Conservation (phyloP, 2,113 vertebrate genomes). For the Electrona antarctica region DNA sequence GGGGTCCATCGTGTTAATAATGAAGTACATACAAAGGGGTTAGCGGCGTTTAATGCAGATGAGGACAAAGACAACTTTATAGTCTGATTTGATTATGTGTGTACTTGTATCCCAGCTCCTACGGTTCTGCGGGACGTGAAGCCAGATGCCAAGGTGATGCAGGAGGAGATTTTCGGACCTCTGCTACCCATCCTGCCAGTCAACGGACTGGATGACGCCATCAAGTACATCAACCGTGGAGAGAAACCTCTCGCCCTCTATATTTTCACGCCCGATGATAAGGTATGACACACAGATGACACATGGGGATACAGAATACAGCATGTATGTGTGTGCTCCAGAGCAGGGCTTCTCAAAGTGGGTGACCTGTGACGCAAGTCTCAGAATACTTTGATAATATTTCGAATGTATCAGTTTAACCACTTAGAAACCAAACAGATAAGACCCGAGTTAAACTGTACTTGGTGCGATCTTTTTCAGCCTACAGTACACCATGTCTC, state of each 20-base stretch:
- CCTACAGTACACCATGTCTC: no score
- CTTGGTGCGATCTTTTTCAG: no score
- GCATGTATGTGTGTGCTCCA: background rate
- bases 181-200: slow-evolving; percentile 87
- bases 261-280: slow-evolving; percentile 83
- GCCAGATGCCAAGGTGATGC: slow-evolving; percentile 88
- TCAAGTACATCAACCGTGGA: slow-evolving; percentile 86
- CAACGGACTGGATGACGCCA: slow-evolving; percentile 83
- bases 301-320: background rate
- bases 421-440: background rate
- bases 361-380: no score
- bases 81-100: background rate
- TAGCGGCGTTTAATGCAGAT: no score
- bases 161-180: slow-evolving; percentile 96
- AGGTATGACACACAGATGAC: slow-evolving; percentile 75
- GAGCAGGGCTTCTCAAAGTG: no score
- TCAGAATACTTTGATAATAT: no score
- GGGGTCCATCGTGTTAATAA: no score
- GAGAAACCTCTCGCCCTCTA: slow-evolving; percentile 95
- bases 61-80: background rate
- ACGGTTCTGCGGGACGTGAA: slow-evolving; percentile 87
- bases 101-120: slow-evolving; percentile 78
- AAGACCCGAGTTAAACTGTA: no score
- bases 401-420: no score
- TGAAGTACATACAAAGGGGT: no score